Base-by-base conservation (phyloP, 2,888 invertebrate species). In the Tholera decimalis region DNA sequence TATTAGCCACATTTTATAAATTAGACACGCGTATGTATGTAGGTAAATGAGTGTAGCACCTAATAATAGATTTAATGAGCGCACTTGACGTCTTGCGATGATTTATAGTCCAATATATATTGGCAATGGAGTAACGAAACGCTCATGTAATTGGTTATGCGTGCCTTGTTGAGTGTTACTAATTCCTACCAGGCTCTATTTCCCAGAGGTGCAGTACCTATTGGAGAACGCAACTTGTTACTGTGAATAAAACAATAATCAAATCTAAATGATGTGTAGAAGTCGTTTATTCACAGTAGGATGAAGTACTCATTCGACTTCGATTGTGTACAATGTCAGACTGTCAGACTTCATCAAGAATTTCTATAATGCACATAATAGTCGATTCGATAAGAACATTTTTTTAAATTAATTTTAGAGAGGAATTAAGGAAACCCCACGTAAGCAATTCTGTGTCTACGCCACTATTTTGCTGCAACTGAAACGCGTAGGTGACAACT, bases 51-150 rank as follows among this genome's bases (percentile, higher is more conserved):
- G 55, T 80, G 79, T 73, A 63, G 66, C 54, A 77, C 67, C 69
- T 74, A 79, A 74, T 80, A 80, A 80, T 79, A 72, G 73, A 71
- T 79, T 77, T 79, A 80, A 80, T 80, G 81, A 80, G 79, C 79
- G 39, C 46, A 74, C 50, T 73, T 50, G 77, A 78, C 69, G 80
- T 80, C 68, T 54, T 39, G 56, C 41, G 39, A 68, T 82, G 82
- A 82, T 79, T 83, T 68, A 82, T 83, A 81, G 72, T 75, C 55
- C 74, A 49, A 71, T 69, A 70, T 75, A 77, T 74, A 77, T 81
- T 77, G 69, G 70, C 71, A 73, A 62, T 65, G 56, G 69, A 76
- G 65, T 68, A 70, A 79, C 72, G 67, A 73, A 80, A 76, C 59
- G 63, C 46, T 69, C 72, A 58, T 64, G 47, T 74, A 82, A 82